These are phyloP conservation scores for Pterobdella sp. DNA, from an alignment of 2,888 invertebrate genomes.

Conservation along the genomic window DNA sequence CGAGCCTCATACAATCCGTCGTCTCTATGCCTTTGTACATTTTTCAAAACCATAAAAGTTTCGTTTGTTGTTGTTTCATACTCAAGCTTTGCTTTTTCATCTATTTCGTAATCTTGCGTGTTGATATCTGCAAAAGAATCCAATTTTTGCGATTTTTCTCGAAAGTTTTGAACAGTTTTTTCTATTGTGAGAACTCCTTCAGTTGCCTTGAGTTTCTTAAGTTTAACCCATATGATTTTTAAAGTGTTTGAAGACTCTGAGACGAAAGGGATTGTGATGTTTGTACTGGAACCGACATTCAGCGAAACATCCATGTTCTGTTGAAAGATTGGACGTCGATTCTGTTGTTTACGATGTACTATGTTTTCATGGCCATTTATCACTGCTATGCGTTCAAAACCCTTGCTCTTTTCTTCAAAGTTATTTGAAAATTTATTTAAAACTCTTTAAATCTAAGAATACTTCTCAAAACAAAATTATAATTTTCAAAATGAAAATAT, in stretches of 20 bases:
- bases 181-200: too few relatives aligned
- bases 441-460: neutral
- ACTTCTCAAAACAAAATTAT: neutral
- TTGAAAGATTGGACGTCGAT: neutral
- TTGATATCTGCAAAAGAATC: neutral
- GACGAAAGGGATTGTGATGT: slow-evolving; percentile 37
- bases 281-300: slow-evolving; percentile 33
- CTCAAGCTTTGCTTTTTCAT: neutral
- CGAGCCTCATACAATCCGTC: slow-evolving; percentile 37
- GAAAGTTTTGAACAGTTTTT: too few relatives aligned
- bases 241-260: slow-evolving; percentile 30
- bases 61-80: slow-evolving; percentile 35
- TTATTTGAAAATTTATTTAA: neutral
- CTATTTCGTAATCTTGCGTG: neutral
- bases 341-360: neutral
- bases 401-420: neutral
- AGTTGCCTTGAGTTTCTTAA: neutral
- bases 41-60: slow-evolving; percentile 35
- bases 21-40: slow-evolving; percentile 30
- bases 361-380: neutral
- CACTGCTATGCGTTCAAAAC: neutral
- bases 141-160: neutral
- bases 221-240: slow-evolving; percentile 34
- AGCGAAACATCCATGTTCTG: slow-evolving; percentile 29
- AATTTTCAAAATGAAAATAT: neutral